A percentile compares a stretch with the other conserved stretches of the same genome.
phyloP scores from a whole-genome alignment of 2,888 invertebrate species.

The Tryphoninae sp. region DNA sequence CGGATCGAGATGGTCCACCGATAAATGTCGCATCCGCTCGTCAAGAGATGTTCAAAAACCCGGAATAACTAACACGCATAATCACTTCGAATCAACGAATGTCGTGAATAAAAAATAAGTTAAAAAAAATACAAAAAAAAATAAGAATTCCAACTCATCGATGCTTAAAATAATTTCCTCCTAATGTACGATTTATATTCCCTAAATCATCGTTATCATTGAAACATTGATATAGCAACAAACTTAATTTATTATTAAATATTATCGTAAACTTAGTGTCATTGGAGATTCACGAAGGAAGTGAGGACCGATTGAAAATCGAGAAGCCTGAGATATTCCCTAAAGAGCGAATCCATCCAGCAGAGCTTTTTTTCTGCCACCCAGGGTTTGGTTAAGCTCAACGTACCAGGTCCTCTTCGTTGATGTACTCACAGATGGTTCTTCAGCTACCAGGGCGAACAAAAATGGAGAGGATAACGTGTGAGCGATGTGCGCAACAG shows the following conservation, averaged over 20 bases:
- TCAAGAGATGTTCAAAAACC: constrained; percentile 1
- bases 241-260: background rate
- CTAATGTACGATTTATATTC: background rate
- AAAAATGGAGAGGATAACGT: constrained; percentile 20
- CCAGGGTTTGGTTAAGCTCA: constrained; percentile 35
- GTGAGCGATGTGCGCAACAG: constrained; percentile 6
- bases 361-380: constrained; percentile 44
- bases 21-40: constrained; percentile 9
- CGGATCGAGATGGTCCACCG: background rate
- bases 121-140: background rate
- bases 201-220: background rate
- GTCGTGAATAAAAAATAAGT: background rate
- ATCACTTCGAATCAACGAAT: constrained; percentile 35
- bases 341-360: constrained; percentile 38
- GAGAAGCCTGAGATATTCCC: constrained; percentile 29
- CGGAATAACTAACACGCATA: constrained; percentile 24
- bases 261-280: constrained; percentile 21
- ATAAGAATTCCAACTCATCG: constrained; percentile 23
- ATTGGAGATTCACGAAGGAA: constrained; percentile 29
- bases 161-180: constrained; percentile 3
- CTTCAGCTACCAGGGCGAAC: background rate
- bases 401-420: constrained; percentile 12
- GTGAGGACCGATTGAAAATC: constrained; percentile 25
- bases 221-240: background rate
- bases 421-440: constrained; percentile 30